Percentiles rank a stretch among this genome's conserved stretches.
Evolutionary conservation across 1,140 invertebrate genomes (phyloP).

Genomic region (Cyrtorhinus lividipennis): DNA sequence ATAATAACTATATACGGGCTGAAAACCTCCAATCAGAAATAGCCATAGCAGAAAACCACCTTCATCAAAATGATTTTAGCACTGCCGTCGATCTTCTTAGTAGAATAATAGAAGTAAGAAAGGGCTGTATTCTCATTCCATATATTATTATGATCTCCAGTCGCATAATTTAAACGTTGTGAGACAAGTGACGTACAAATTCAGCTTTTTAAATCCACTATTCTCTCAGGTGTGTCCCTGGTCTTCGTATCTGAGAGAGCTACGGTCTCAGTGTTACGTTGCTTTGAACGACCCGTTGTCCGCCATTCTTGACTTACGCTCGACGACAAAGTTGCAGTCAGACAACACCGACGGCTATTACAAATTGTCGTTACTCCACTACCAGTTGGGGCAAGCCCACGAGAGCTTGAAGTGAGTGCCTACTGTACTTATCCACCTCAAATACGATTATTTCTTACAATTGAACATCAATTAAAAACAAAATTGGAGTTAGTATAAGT

Average conservation of each 20-base stretch:
- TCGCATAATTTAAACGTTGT: no score
- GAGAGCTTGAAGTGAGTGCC: conserved; percentile 63
- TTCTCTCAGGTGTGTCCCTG: conserved; percentile 63
- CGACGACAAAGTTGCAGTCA: conserved; percentile 73
- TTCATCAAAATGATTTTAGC: conserved; percentile 47
- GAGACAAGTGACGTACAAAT: no score
- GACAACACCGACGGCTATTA: conserved; percentile 85
- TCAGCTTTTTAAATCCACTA: no score
- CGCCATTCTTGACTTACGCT: conserved; percentile 80
- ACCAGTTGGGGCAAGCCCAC: conserved; percentile 79
- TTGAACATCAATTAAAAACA: no score
- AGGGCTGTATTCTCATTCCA: no score
- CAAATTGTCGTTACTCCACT: conserved; percentile 69
- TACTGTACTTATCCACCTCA: background rate
- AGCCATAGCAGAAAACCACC: conserved; percentile 47
- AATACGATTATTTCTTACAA: no score
- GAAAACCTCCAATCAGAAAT: conserved; percentile 45
- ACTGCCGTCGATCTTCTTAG: conserved; percentile 56
- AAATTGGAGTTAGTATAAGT: no score
- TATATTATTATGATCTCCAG: no score
- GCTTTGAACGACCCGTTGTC: conserved; percentile 62
- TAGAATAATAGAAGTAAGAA: conserved; percentile 57
- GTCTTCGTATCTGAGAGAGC: conserved; percentile 66
- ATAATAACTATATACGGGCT: conserved; percentile 46
- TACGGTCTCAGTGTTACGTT: conserved; percentile 73